These are phyloP conservation scores for Cataglyphis livida DNA, from an alignment of 2,888 invertebrate species.

Conservation along the genomic window DNA sequence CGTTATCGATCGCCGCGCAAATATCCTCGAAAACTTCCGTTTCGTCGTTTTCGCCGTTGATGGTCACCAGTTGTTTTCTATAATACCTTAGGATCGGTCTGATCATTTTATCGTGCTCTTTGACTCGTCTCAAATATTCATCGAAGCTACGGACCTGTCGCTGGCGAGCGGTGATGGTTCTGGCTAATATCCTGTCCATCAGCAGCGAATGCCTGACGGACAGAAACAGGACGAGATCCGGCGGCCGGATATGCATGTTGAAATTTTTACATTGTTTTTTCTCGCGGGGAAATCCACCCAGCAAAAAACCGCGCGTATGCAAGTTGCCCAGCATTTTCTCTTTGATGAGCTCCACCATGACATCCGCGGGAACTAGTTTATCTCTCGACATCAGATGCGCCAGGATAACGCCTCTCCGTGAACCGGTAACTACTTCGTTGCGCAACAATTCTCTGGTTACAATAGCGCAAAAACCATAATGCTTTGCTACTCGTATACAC, in stretches of 20 bases:
- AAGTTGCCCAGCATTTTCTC: constrained; percentile 64
- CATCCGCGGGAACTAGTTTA: constrained; percentile 71
- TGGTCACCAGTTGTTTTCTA: constrained; percentile 55
- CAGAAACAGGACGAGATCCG: constrained; percentile 73
- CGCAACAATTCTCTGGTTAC: constrained; percentile 72
- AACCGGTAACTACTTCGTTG: constrained; percentile 68
- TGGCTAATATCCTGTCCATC: constrained; percentile 65
- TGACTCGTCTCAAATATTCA: constrained; percentile 88
- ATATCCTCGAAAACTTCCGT: constrained; percentile 61
- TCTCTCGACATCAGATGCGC: constrained; percentile 76
- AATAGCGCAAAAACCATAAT: constrained; percentile 67
- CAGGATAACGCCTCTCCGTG: constrained; percentile 70
- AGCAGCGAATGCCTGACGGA: constrained; percentile 68
- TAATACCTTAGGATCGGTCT: constrained; percentile 87
- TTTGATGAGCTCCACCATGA: constrained; percentile 73
- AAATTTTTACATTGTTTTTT: constrained; percentile 72
- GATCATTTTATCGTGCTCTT: constrained; percentile 87
- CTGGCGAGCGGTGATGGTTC: constrained; percentile 37
- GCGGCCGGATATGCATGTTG: constrained; percentile 66
- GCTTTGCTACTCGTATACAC: constrained; percentile 60
- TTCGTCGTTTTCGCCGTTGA: constrained; percentile 67
- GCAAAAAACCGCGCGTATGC: constrained; percentile 68
- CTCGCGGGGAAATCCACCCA: constrained; percentile 76
- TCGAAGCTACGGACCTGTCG: constrained; percentile 81
- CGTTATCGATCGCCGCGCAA: constrained; percentile 62